These are phyloP conservation scores for Pseudopodoces humilis DNA, from an alignment of 2,113 vertebrate genomes.

Conservation along the genomic window DNA sequence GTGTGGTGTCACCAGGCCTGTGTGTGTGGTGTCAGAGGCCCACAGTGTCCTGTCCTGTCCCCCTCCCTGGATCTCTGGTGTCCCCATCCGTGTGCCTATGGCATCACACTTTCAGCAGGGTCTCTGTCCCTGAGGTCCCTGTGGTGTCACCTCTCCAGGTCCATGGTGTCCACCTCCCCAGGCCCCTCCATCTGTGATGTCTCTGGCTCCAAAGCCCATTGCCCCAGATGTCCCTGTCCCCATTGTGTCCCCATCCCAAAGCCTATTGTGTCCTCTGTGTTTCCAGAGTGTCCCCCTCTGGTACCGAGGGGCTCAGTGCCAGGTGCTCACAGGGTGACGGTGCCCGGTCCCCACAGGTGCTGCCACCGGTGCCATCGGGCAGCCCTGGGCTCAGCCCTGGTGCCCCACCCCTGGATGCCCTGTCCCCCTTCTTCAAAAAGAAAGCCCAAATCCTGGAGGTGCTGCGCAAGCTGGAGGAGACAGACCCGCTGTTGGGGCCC, in stretches of 20 bases:
- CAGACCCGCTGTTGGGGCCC: slow-evolving; percentile 81
- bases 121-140: not conserved
- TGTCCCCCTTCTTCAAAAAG: slow-evolving; percentile 94
- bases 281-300: not conserved
- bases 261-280: not conserved
- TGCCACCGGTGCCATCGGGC: slow-evolving; percentile 46
- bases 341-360: not conserved
- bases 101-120: rapidly evolving
- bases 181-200: rapidly evolving
- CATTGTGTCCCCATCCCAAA: not conserved
- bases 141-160: not conserved
- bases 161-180: not conserved
- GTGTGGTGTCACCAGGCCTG: not conserved
- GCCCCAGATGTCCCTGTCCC: not conserved
- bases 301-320: not conserved
- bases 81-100: not conserved
- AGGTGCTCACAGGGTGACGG: not conserved
- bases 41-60: not conserved
- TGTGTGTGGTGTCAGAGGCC: rapidly evolving
- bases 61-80: not conserved
- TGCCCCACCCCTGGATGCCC: slow-evolving; percentile 82
- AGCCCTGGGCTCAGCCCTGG: slow-evolving; percentile 64
- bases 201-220: not conserved
- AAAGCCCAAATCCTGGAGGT: slow-evolving; percentile 96
- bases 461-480: slow-evolving; percentile 91